phyloP scores from a whole-genome alignment of 2,113 vertebrate genomes.

The Donacobius atricapilla region DNA sequence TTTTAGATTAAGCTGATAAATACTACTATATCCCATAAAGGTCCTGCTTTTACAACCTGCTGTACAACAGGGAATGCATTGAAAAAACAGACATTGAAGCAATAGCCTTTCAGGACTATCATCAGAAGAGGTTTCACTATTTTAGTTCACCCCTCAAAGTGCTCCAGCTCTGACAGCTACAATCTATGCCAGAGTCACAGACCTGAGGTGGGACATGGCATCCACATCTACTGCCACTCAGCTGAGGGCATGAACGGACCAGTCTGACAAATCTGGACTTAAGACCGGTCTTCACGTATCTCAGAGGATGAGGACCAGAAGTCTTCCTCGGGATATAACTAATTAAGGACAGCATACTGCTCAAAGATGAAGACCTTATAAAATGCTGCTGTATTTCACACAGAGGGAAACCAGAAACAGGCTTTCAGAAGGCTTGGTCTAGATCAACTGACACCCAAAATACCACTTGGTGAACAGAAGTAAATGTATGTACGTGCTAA shows the following conservation, averaged over 20 bases:
- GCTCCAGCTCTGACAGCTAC: background rate
- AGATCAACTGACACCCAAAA: background rate
- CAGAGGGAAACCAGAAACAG: background rate
- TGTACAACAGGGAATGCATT: background rate
- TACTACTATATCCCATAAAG: background rate
- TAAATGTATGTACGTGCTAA: rapidly evolving
- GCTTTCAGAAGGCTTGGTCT: background rate
- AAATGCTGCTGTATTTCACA: background rate
- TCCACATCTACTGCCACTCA: background rate
- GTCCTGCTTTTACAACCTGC: background rate
- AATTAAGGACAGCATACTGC: background rate
- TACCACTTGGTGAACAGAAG: background rate
- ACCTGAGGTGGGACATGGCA: background rate
- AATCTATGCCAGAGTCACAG: rapidly evolving
- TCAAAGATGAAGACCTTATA: background rate
- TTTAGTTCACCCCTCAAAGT: background rate
- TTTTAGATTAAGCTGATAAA: background rate
- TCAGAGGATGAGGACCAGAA: background rate
- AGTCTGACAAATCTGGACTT: background rate
- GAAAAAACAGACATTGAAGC: rapidly evolving
- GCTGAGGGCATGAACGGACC: background rate
- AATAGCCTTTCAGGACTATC: background rate
- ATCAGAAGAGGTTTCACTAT: background rate
- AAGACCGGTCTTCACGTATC: background rate
- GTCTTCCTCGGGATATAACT: background rate